Evolutionary conservation across 2,113 vertebrate genomes (phyloP).

Genomic region (Catharus fuscescens): DNA sequence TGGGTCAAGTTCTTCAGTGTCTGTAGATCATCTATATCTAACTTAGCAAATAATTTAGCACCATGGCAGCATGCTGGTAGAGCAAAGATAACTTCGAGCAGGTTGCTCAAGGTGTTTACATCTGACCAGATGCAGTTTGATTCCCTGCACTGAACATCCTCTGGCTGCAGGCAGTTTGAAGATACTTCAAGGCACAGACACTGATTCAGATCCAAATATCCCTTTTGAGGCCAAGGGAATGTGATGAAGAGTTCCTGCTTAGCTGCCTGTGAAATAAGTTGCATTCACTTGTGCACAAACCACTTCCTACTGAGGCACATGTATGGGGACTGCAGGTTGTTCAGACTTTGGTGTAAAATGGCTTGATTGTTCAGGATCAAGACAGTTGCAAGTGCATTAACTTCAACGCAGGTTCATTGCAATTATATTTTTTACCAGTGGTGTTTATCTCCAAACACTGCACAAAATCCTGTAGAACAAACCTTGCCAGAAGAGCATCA

Average conservation of each 20-base stretch:
- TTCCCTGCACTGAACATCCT: neutral
- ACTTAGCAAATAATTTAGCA: neutral
- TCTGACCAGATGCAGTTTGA: neutral
- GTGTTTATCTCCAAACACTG: neutral
- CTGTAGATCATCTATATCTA: neutral
- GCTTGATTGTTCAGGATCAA: neutral
- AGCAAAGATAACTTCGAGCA: neutral
- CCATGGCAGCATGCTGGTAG: fast-evolving
- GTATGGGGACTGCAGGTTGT: neutral
- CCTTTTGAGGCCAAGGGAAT: neutral
- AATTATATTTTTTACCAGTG: neutral
- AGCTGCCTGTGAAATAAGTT: neutral
- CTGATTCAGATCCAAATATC: neutral
- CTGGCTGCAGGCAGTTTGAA: neutral
- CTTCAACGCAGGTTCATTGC: neutral
- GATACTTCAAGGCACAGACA: neutral
- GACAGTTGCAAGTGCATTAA: neutral
- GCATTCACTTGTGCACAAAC: neutral
- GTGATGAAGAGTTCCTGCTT: neutral
- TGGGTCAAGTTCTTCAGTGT: neutral
- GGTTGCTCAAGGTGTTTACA: neutral
- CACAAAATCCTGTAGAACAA: neutral
- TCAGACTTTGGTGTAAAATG: neutral
- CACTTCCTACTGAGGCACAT: neutral
- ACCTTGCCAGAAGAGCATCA: neutral